phyloP scores from a whole-genome alignment of 2,888 invertebrate species.

The Platycheirus rosarum region DNA sequence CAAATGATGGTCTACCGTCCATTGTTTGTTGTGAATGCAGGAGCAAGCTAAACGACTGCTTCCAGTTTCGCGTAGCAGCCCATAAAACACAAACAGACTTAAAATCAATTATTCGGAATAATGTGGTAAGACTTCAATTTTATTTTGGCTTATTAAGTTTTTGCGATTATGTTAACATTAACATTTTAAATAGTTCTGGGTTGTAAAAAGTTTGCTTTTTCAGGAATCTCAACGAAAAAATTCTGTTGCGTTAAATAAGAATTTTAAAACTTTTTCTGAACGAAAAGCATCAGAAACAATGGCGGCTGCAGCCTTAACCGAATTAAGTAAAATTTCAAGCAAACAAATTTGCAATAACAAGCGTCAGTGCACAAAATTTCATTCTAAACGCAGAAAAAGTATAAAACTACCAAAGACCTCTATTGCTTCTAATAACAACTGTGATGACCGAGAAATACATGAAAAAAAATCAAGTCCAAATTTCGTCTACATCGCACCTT shows the following conservation, averaged over 20 bases:
- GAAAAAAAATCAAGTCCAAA: slow-evolving; percentile 44
- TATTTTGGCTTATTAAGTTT: background rate
- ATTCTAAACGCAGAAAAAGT: slow-evolving; percentile 66
- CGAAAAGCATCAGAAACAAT: slow-evolving; percentile 81
- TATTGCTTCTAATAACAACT: slow-evolving; percentile 36
- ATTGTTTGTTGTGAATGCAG: slow-evolving; percentile 90
- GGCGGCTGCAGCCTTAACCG: slow-evolving; percentile 82
- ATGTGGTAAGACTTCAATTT: slow-evolving; percentile 79
- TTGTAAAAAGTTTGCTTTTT: slow-evolving; percentile 16
- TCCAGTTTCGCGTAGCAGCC: slow-evolving; percentile 90
- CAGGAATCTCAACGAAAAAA: slow-evolving; percentile 84
- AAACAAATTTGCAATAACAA: slow-evolving; percentile 69
- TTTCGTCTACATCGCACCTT: slow-evolving; percentile 38
- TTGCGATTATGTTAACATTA: background rate
- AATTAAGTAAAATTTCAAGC: slow-evolving; percentile 81
- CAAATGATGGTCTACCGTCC: slow-evolving; percentile 89
- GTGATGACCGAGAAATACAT: slow-evolving; percentile 18
- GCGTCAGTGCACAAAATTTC: slow-evolving; percentile 72
- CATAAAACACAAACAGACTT: slow-evolving; percentile 89
- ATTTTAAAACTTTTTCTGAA: slow-evolving; percentile 83
- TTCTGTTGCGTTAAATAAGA: slow-evolving; percentile 85
- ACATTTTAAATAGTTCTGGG: background rate
- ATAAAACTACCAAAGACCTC: slow-evolving; percentile 69
- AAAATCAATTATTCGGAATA: slow-evolving; percentile 89
- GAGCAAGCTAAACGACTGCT: slow-evolving; percentile 89